Evolutionary conservation across 2,888 invertebrate species (phyloP).

Genomic region (Cephalotes varians): DNA sequence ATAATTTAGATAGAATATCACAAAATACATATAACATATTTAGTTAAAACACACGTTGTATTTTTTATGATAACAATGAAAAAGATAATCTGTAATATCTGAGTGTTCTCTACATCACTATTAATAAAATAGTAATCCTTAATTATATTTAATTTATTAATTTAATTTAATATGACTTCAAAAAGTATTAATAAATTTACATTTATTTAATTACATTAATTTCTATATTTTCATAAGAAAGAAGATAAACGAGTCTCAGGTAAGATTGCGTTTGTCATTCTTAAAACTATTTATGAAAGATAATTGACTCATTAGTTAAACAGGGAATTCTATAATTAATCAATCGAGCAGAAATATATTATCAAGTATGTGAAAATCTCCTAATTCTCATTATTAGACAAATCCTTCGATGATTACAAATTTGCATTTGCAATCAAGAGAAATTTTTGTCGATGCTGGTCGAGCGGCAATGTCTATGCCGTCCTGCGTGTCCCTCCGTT

Average conservation of each 20-base stretch:
- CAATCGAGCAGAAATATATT: neutral
- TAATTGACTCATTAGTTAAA: neutral
- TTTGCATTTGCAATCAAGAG: conserved; percentile 1
- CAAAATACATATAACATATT: neutral
- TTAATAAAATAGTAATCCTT: neutral
- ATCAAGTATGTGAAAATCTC: neutral
- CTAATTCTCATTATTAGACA: neutral
- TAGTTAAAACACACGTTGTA: neutral
- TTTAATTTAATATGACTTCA: neutral
- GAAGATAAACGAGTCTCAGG: neutral
- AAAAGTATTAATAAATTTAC: neutral
- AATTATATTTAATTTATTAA: neutral
- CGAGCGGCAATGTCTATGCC: conserved; percentile 15
- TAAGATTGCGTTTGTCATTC: neutral
- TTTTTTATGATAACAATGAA: neutral
- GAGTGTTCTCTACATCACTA: neutral
- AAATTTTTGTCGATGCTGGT: conserved; percentile 17
- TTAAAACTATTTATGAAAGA: neutral
- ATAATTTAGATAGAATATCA: neutral
- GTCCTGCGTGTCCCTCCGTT: conserved; percentile 50
- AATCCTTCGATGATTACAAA: neutral
- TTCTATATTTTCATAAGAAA: neutral
- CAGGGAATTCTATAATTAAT: neutral
- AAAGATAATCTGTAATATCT: neutral
- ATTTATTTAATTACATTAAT: conserved; percentile 5